Conservation (phyloP, 2,797 vertebrate species). For the Gallinago stenura region DNA sequence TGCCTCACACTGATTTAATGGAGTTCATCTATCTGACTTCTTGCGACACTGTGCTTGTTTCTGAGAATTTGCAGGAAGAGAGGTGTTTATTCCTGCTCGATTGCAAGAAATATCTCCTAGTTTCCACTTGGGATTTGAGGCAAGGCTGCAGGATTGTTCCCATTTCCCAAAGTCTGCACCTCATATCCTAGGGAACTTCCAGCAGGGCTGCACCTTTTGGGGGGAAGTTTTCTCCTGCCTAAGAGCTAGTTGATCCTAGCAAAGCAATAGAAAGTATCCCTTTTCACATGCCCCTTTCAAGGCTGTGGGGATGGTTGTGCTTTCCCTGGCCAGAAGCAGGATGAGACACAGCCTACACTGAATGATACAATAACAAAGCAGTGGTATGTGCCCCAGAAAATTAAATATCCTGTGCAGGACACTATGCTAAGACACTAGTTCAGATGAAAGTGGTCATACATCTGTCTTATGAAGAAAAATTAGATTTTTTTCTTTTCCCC, state of each 20-base stretch:
- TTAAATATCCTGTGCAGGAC: background rate
- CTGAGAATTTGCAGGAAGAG: rapidly evolving
- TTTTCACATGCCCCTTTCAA: rapidly evolving
- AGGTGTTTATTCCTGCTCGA: background rate
- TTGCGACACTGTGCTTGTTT: rapidly evolving
- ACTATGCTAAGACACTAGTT: rapidly evolving
- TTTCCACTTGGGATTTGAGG: background rate
- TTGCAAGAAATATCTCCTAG: background rate
- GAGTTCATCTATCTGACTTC: background rate
- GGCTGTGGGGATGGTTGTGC: no score
- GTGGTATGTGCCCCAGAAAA: background rate
- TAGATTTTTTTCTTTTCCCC: background rate
- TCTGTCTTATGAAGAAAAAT: background rate
- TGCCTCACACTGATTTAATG: background rate
- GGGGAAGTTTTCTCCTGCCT: background rate
- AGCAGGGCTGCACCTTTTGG: background rate
- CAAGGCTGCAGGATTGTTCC: background rate
- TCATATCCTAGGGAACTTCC: background rate
- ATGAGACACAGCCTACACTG: background rate
- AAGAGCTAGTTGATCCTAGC: rapidly evolving
- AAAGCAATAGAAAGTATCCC: background rate
- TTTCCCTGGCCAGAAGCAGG: background rate
- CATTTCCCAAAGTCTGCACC: background rate
- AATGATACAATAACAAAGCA: background rate
- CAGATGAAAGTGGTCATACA: background rate